These are phyloP conservation scores for Salmo trutta DNA, from an alignment of 2,797 vertebrate species.

Conservation along the genomic window DNA sequence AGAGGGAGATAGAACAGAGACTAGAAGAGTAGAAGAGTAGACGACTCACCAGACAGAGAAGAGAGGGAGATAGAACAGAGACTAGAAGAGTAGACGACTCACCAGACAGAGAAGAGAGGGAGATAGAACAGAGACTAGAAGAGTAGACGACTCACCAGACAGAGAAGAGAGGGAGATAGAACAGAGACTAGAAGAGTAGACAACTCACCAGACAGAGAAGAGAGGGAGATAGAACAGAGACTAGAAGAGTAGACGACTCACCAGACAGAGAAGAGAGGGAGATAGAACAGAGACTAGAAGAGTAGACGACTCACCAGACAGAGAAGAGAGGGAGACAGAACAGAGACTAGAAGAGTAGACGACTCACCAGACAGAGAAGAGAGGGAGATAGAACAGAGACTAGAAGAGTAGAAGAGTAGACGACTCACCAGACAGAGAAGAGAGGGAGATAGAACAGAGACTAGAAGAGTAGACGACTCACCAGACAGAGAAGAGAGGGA, in stretches of 20 bases:
- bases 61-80: background rate
- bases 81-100: slow-evolving; percentile 59
- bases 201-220: slow-evolving; percentile 74
- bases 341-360: slow-evolving; percentile 31
- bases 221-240: background rate
- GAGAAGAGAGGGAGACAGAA: slow-evolving; percentile 73
- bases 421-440: slow-evolving; percentile 93
- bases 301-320: slow-evolving; percentile 85
- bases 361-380: slow-evolving; percentile 74
- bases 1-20: background rate
- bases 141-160: slow-evolving; percentile 85
- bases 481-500: slow-evolving; percentile 53
- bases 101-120: slow-evolving; percentile 65
- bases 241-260: no score
- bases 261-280: no score
- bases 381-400: background rate
- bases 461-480: slow-evolving; percentile 68
- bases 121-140: background rate
- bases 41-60: slow-evolving; percentile 94
- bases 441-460: background rate
- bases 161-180: slow-evolving; percentile 73
- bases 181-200: slow-evolving; percentile 27
- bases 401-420: no score
- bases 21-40: no score
- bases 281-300: background rate